These are phyloP conservation scores for Plodia interpunctella DNA, from an alignment of 1,140 invertebrate species.

Conservation along the genomic window DNA sequence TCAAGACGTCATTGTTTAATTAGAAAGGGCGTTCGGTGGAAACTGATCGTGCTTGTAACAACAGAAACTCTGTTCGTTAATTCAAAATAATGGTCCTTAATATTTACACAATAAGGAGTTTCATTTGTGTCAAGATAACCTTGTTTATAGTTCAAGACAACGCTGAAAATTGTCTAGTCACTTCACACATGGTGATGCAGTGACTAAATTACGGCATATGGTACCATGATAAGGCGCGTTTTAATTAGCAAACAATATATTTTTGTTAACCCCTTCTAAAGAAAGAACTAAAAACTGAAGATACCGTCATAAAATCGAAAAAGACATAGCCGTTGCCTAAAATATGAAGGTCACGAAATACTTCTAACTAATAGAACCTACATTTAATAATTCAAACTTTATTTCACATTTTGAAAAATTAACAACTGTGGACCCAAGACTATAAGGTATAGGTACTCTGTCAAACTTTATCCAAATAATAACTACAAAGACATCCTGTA, in stretches of 20 bases:
- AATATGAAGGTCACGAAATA: too few relatives aligned
- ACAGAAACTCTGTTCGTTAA: not conserved
- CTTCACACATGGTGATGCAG: constrained; percentile 34
- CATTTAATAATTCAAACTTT: too few relatives aligned
- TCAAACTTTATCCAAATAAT: too few relatives aligned
- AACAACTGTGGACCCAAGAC: too few relatives aligned
- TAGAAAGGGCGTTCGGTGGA: constrained; percentile 38
- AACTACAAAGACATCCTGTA: too few relatives aligned
- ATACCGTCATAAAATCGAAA: too few relatives aligned
- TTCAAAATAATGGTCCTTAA: not conserved
- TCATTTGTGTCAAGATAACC: not conserved
- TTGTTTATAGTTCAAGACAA: constrained; percentile 13
- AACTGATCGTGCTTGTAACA: constrained; percentile 24
- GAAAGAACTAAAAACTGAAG: too few relatives aligned
- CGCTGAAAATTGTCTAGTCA: constrained; percentile 38
- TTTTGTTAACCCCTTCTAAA: too few relatives aligned
- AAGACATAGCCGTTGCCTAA: too few relatives aligned
- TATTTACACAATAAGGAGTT: not conserved
- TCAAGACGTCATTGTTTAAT: constrained; percentile 56
- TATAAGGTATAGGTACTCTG: too few relatives aligned
- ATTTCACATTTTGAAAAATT: too few relatives aligned
- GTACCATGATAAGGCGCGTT: constrained; percentile 11
- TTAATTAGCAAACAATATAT: constrained; percentile 10
- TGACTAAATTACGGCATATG: constrained; percentile 11
- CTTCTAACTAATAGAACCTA: too few relatives aligned